Base-by-base conservation (phyloP, 2,797 vertebrate species). In the Eospalax fontanierii region DNA sequence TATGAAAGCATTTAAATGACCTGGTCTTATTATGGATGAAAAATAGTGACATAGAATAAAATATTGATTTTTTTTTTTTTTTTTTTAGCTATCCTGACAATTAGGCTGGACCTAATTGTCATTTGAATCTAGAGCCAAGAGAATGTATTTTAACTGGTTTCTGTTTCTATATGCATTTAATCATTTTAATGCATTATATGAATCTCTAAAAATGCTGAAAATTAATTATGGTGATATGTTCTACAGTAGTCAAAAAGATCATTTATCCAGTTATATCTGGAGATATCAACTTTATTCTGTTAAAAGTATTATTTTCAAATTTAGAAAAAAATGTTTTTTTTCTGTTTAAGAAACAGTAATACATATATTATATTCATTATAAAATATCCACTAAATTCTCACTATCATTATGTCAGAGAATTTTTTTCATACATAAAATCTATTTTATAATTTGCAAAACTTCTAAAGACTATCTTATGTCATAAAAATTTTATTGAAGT, bases 301-400 rank as follows among this genome's bases (percentile, higher is more conserved):
- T 83, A 71, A 26, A 95, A 96, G 6, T 11, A 40, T 85, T 43
- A 8, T 11, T 87, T 91, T 73, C 2, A 54, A 89, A 74, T 91
- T 90, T 96, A 89, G 0, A 10, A 38, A 93, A 50, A 0, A 92
- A 95, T 38, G 5, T 89, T 95, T 88, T 35, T 92, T 93, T 96
- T 40, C 6, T 11, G 8, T 82, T 10, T 4, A 73, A 26, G 85
- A 38, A 96, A 66, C 1, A 87, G 15, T 0, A 26, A 63, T 40
- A 86, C 70, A 97, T 87, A 87, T 5, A 68, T 97, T 87, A 87
- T 5, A 68, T 81, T 93, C 93, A 6, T 68, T 85, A 93, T 74
- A 92, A 96, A 84, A 2, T 40, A 0, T 80, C 50, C 28, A 71
- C n/a, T 57, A 95, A 92, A 33, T 33, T 83, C 71, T 18, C 14